Conservation (phyloP, 2,888 invertebrate genomes). For the Ormyrus rosae region DNA sequence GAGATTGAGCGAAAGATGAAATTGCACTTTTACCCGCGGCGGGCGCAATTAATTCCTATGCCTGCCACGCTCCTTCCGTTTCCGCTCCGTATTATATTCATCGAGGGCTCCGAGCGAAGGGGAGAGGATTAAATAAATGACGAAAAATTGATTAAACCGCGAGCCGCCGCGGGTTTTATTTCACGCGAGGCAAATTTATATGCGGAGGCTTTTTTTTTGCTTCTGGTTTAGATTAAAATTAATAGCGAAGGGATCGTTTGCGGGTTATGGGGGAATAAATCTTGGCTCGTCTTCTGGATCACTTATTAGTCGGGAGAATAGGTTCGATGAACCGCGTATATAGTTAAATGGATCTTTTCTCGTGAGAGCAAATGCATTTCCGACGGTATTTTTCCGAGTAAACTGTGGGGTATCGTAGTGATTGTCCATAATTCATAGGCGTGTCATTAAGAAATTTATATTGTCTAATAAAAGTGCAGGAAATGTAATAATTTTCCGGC, state of each 20-base stretch:
- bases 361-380: background rate
- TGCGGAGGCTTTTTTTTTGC: background rate
- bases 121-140: conserved; percentile 32
- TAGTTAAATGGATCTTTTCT: background rate
- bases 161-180: background rate
- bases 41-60: background rate
- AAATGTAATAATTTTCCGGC: conserved; percentile 11
- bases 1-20: background rate
- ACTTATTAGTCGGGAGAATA: background rate
- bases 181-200: conserved; percentile 16
- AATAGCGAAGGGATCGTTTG: background rate
- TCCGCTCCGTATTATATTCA: conserved; percentile 13
- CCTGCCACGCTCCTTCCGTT: background rate
- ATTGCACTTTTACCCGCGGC: background rate
- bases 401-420: background rate
- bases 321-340: background rate
- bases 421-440: background rate
- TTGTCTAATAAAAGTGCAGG: conserved; percentile 1
- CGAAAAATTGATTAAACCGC: conserved; percentile 26
- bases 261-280: background rate
- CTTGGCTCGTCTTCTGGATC: background rate
- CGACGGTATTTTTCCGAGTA: background rate
- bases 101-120: background rate
- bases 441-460: conserved; percentile 21
- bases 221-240: background rate